phyloP scores from a whole-genome alignment of 2,888 invertebrate genomes.

The Diploptera punctata region DNA sequence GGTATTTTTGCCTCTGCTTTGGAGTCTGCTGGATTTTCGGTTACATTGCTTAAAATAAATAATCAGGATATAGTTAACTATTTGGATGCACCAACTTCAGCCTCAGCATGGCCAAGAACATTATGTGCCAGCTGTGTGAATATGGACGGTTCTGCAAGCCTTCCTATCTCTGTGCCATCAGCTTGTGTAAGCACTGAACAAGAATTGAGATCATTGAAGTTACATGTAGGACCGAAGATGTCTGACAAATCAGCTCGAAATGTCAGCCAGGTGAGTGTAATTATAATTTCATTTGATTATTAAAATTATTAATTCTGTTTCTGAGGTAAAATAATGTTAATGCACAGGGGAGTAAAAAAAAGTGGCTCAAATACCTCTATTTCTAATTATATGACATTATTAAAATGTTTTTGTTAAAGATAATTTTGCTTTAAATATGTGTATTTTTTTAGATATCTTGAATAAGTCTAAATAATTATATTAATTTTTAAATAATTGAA shows the following conservation, averaged over 20 bases:
- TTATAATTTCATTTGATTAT: not conserved
- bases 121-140: slow-evolving; percentile 44
- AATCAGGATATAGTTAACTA: slow-evolving; percentile 57
- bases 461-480: too few species aligned
- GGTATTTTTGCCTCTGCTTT: slow-evolving; percentile 71
- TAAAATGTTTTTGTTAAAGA: too few species aligned
- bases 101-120: slow-evolving; percentile 65
- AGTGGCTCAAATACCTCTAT: too few species aligned
- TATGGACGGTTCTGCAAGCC: not conserved
- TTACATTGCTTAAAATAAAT: slow-evolving; percentile 69
- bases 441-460: too few species aligned
- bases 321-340: too few species aligned
- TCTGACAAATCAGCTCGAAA: not conserved
- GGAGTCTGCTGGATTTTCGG: slow-evolving; percentile 78
- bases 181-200: not conserved
- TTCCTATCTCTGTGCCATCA: slow-evolving; percentile 19
- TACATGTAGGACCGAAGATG: slow-evolving; percentile 5
- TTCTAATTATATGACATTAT: too few species aligned
- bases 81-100: slow-evolving; percentile 65
- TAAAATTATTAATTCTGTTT: too few species aligned
- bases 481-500: too few species aligned
- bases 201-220: not conserved
- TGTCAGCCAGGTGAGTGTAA: slow-evolving; percentile 13
- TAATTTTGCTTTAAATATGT: too few species aligned
- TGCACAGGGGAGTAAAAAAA: too few species aligned